phyloP scores from a whole-genome alignment of 2,113 vertebrate genomes.

The Suncus etruscus region DNA sequence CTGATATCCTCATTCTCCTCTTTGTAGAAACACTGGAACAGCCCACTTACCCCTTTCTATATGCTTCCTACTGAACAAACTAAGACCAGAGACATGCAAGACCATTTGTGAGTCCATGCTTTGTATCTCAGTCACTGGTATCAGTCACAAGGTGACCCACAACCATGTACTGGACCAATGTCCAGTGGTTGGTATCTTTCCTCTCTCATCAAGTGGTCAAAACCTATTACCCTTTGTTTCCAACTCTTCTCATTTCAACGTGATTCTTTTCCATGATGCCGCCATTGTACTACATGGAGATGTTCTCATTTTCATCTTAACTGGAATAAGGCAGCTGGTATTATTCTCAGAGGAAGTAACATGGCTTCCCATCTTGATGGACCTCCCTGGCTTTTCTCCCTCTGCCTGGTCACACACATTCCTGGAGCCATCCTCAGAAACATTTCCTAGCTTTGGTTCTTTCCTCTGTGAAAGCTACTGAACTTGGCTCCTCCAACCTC shows the following conservation, averaged over 20 bases:
- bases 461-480: accelerated
- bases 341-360: not conserved
- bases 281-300: too few relatives aligned
- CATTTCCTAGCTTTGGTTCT: accelerated
- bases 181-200: not conserved
- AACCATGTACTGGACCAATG: too few relatives aligned
- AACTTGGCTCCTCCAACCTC: not conserved
- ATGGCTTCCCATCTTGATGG: not conserved
- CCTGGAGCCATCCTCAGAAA: not conserved
- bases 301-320: too few relatives aligned
- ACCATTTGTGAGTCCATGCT: not conserved
- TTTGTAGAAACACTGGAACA: not conserved
- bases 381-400: not conserved
- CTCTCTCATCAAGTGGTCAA: not conserved
- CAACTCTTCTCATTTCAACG: not conserved
- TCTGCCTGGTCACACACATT: accelerated
- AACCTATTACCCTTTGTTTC: not conserved
- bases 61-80: not conserved
- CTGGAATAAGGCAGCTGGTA: too few relatives aligned
- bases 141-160: not conserved
- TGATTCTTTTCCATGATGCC: not conserved
- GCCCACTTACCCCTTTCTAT: not conserved
- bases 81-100: not conserved
- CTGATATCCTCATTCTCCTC: not conserved
- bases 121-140: not conserved